Evolutionary conservation across 2,797 vertebrate species (phyloP).

Genomic region (Megalops cyprinoides): DNA sequence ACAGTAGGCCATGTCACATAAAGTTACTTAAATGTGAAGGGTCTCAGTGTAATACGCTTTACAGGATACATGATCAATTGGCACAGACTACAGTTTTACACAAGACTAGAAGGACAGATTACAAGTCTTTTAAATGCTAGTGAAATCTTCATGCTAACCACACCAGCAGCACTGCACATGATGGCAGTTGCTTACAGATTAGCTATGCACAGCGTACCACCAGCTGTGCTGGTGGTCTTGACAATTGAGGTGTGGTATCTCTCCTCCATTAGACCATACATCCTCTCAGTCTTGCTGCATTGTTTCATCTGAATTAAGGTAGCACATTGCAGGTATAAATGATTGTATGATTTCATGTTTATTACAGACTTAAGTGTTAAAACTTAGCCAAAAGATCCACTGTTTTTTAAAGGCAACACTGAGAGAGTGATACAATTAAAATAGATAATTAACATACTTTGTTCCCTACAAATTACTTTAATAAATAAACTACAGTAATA

Average conservation of each 20-base stretch:
- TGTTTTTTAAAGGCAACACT: neutral
- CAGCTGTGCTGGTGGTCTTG: neutral
- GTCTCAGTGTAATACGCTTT: too few relatives aligned
- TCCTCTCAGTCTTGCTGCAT: neutral
- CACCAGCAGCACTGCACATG: neutral
- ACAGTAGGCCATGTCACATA: too few relatives aligned
- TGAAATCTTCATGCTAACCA: neutral
- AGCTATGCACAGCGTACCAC: neutral
- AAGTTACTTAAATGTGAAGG: too few relatives aligned
- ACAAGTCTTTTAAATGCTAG: neutral
- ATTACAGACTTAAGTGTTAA: too few relatives aligned
- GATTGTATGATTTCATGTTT: too few relatives aligned
- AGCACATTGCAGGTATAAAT: neutral
- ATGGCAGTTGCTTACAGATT: neutral
- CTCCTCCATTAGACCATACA: conserved; percentile 17
- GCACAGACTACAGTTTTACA: too few relatives aligned
- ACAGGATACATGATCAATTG: too few relatives aligned
- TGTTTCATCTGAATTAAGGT: neutral
- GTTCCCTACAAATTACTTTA: neutral
- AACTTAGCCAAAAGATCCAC: too few relatives aligned
- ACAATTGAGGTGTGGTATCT: conserved; percentile 8
- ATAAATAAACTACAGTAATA: too few relatives aligned
- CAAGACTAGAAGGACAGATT: too few relatives aligned
- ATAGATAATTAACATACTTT: neutral
- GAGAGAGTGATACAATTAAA: neutral